Evolutionary conservation across 2,888 invertebrate species (phyloP).

Genomic region (Steinernema hermaphroditum): DNA sequence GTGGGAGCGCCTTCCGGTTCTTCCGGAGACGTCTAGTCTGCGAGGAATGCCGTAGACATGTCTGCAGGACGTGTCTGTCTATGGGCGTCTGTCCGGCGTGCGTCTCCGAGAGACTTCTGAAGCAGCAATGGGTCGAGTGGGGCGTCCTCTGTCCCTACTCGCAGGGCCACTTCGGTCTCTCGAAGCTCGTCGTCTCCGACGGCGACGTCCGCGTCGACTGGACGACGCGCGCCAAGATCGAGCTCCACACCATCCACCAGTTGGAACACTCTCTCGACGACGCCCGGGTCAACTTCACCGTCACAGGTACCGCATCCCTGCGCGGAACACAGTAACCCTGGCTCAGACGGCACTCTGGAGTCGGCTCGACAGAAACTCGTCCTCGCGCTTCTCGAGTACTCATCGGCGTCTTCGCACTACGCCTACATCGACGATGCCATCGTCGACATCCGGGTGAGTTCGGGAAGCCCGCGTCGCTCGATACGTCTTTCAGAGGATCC

Average conservation of each 20-base stretch:
- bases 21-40: constrained; percentile 25
- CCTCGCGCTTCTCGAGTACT: constrained; percentile 35
- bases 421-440: constrained; percentile 38
- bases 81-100: constrained; percentile 24
- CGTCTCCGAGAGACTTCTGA: neutral
- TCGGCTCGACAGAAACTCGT: constrained; percentile 34
- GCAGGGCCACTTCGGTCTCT: constrained; percentile 29
- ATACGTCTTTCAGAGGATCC: constrained; percentile 29
- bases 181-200: constrained; percentile 31
- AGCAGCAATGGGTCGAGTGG: constrained; percentile 33
- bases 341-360: constrained; percentile 33
- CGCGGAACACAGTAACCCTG: neutral
- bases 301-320: constrained; percentile 26
- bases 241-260: constrained; percentile 35
- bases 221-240: constrained; percentile 36
- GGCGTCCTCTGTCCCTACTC: constrained; percentile 30
- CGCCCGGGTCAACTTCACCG: constrained; percentile 31
- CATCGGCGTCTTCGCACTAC: constrained; percentile 32
- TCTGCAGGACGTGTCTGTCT: constrained; percentile 30
- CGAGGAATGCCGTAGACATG: constrained; percentile 12
- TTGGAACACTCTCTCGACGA: constrained; percentile 32
- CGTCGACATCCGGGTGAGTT: constrained; percentile 32
- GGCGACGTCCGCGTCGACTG: constrained; percentile 29
- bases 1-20: constrained; percentile 19
- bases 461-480: too few relatives aligned